Conservation (phyloP, 2,113 vertebrate species). For the Pan paniscus region DNA sequence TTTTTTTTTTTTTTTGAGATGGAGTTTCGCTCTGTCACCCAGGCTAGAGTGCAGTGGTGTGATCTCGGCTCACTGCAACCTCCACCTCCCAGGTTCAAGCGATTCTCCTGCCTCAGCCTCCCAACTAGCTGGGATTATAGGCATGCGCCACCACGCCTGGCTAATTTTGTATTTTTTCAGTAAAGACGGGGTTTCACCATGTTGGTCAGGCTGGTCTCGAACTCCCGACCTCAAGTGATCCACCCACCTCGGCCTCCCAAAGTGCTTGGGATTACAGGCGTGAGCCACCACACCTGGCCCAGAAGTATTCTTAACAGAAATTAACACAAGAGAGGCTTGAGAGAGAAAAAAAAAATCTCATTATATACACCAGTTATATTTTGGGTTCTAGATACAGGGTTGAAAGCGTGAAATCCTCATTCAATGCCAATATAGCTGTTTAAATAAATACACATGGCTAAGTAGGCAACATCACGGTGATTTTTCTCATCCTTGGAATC, state of each 20-base stretch:
- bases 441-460: neutral
- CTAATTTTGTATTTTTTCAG: neutral
- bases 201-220: neutral
- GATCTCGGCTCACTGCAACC: neutral
- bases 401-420: neutral
- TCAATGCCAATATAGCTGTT: neutral
- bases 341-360: neutral
- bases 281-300: neutral
- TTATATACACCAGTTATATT: neutral
- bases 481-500: neutral
- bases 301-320: neutral
- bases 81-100: neutral
- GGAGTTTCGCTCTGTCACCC: too few species aligned
- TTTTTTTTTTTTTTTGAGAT: too few species aligned
- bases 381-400: neutral
- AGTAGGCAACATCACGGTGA: neutral
- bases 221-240: neutral
- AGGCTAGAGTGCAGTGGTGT: rapidly evolving
- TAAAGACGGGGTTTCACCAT: neutral
- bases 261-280: neutral
- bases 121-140: neutral
- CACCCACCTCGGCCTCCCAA: neutral
- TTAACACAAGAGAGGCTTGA: neutral
- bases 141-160: rapidly evolving
- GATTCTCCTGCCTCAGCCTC: neutral